Base-by-base conservation (phyloP, 2,113 vertebrate species). In the Entomyzon cyanotis region DNA sequence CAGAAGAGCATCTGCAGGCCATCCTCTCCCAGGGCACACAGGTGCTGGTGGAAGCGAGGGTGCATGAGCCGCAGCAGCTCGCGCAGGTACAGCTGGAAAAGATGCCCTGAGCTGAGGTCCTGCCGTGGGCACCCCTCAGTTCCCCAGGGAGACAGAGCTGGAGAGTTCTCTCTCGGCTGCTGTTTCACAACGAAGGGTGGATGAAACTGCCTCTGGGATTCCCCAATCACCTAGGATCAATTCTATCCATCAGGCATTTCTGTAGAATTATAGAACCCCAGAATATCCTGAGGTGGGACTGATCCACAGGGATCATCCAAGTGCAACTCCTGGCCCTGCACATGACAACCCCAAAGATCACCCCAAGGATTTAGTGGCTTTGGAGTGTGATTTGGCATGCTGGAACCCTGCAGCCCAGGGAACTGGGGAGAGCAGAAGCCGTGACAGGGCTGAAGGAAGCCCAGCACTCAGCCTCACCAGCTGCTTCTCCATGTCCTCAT, bases 1-100 rank as follows among this genome's bases (percentile, higher is more conserved):
- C 99, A 99, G 98, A 99, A 99, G 11, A 99, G 99, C 98, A 99
- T 98, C 98, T 99, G 99, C 62, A 99, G 98, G 28, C 99, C 99
- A 0, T 99, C 99, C 98, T 99, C 99, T 0, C 99, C 99, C 94
- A 99, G 97, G 23, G 97, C 90, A 15, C 95, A 96, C 90, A 99
- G 98, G 98, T 99, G 99, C 97, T 98, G 99, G 98, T 99, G 98
- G 98, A 99, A 99, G 67, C 98, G 98, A 0, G 97, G 97, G 77
- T 99, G 98, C 92, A 99, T 99, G 94, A 99, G 98, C 12, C 99
- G 98, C 76, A 99, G 97, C 90, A 99, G 98, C 98, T 99, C 99
- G 9, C 99, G 98, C 90, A 99, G 98, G 97, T 99, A 99, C 98
- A 99, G 98, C 99, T 99, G 96, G 3, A 93, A 96, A 15, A 69